Evolutionary conservation across 2,797 vertebrate species (phyloP).

Genomic region (Propithecus perrieri): DNA sequence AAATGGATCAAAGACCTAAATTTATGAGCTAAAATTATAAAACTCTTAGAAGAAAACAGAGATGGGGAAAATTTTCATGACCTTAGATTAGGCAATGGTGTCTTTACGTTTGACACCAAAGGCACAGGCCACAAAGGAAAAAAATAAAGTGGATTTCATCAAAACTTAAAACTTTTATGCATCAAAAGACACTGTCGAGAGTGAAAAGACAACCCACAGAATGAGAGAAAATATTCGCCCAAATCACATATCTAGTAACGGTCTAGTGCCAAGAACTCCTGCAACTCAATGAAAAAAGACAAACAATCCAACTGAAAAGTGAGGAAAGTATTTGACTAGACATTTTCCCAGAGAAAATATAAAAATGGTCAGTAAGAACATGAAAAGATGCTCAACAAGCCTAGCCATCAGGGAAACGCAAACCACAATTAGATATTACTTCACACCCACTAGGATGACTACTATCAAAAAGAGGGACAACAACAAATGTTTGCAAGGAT

Average conservation of each 20-base stretch:
- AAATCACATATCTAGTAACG: not conserved
- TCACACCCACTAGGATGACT: not conserved
- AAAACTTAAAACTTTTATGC: not conserved
- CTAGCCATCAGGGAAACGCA: not conserved
- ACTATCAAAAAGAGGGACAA: not conserved
- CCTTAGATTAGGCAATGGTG: not conserved
- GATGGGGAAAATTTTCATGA: not conserved
- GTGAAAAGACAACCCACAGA: not conserved
- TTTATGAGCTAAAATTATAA: not conserved
- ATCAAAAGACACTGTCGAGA: not conserved
- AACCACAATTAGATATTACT: not conserved
- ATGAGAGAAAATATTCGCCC: not conserved
- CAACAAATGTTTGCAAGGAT: not conserved
- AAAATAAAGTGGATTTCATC: not conserved
- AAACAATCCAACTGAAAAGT: not conserved
- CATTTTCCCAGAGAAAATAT: not conserved
- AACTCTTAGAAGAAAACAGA: not conserved
- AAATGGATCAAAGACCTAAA: not conserved
- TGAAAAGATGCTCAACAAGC: not conserved
- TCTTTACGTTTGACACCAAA: not conserved
- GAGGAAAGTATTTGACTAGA: not conserved
- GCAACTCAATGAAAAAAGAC: not conserved
- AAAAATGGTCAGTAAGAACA: not conserved
- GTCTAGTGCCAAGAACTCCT: not conserved
- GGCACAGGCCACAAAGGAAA: not conserved